Base-by-base conservation (phyloP, 2,113 vertebrate genomes). In the Saccopteryx leptura region DNA sequence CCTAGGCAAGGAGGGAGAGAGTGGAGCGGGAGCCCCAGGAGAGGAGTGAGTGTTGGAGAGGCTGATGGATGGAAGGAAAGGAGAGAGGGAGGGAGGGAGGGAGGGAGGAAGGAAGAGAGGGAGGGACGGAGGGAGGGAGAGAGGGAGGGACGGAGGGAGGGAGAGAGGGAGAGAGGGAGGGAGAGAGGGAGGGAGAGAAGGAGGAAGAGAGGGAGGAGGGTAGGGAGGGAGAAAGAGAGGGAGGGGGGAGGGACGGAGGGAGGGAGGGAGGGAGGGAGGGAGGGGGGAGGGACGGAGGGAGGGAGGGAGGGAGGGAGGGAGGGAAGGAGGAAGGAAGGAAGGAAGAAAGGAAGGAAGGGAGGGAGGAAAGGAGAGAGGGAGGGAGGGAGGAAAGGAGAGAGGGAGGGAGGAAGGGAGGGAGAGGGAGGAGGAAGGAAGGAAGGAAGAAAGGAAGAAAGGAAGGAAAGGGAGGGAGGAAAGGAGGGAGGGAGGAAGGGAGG, bases 241-340 rank as follows among this genome's bases (percentile, higher is more conserved):
- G 21, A 39, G 39, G 39, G 39, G 39, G 39, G 3, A 39, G 39
- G 39, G 39, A 39, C 2, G 39, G 39, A 39, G 39, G 39, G 39
- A 39, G 81, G 80, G 19, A 61, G 69, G 69, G 28, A 23, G 18
- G 72, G 17, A 52, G 7, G 39, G 23, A 7, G 17, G 28, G 46
- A n/a, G n/a, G 39, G 39, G 3, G 39, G 54, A 24, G 3, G 24
- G 17, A 18, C 56, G 71, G 52, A 7, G 28, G 58, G n/a, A 46
- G 18, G 7, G 23, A 6, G 69, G 33, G 13, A 2, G 39, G 28
- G 15, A 58, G 66, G 14, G 63, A 1, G 31, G 50, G 2, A 17
- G 15, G 19, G 9, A 9, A 1, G 9, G 15, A 0, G 23, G 15
- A 21, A 7, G 74, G 19, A 23, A 5, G 52, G 24, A 10, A 3